Evolutionary conservation across 2,797 vertebrate genomes (phyloP).

Genomic region (Gallinago solitaria): DNA sequence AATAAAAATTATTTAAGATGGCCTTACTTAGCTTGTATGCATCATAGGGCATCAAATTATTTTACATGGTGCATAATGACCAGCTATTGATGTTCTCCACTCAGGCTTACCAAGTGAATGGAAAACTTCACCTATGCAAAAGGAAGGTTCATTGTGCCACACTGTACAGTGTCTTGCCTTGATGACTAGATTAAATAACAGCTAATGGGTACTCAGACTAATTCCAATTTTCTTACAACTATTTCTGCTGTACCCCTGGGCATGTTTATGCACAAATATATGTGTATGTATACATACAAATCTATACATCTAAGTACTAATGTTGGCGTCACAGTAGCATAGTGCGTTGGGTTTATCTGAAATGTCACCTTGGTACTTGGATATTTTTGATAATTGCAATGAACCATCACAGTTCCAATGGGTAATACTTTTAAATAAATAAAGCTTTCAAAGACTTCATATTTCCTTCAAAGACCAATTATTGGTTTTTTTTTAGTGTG

Average conservation of each 20-base stretch:
- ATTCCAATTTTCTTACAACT: constrained; percentile 25
- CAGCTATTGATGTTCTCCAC: constrained; percentile 59
- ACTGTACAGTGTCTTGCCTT: constrained; percentile 11
- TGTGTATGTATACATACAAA: neutral
- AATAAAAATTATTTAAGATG: constrained; percentile 76
- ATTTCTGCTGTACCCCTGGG: neutral
- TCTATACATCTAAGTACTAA: neutral
- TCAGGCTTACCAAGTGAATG: constrained; percentile 62
- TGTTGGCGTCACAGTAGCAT: neutral
- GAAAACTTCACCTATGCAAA: constrained; percentile 47
- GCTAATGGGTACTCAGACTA: constrained; percentile 30
- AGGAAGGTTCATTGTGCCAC: constrained; percentile 21
- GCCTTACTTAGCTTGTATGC: constrained; percentile 66
- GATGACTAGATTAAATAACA: constrained; percentile 58
- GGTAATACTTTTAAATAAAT: constrained; percentile 43
- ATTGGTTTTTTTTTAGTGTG: neutral
- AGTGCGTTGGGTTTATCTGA: constrained; percentile 10
- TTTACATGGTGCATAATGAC: constrained; percentile 73
- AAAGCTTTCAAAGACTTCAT: neutral
- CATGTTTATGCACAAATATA: neutral
- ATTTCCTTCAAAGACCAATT: neutral
- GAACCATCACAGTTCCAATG: neutral
- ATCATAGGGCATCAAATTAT: constrained; percentile 67
- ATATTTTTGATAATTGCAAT: constrained; percentile 16
- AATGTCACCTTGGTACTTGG: neutral